Evolutionary conservation across 1,140 invertebrate genomes (phyloP), one percentile per base, ranked within the genome.

Genomic region (Diorhabda carinulata): DNA sequence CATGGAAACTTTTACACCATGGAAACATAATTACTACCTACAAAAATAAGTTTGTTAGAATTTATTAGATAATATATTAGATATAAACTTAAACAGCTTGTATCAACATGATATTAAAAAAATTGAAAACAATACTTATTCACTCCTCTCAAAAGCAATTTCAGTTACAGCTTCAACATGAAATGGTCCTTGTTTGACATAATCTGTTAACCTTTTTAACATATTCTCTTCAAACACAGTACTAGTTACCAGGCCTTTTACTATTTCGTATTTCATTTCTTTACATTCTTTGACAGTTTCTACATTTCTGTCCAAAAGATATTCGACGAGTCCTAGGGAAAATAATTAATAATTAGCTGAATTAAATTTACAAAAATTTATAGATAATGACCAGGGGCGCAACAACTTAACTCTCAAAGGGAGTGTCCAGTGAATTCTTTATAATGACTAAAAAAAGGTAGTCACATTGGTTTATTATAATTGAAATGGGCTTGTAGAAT

Each of bases 211-310:
- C 73, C 69, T 85, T 86, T 59, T 85, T 75, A 66, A 86, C 4
- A 84, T 88, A 57, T 83, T 82, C 5, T 83, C 77, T 70, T 91
- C 87, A 79, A 94, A 93, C 67, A 88, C 84, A 2, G 78, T 76
- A 56, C 89, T 89, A n/a, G 85, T 81, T 2, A 87, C 82, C 43
- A 95, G 78, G 60, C 83, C 82, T 72, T 85, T 84, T 5, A 95
- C 84, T 25, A 95, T 84, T 69, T 87, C 85, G 81, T 87, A 94
- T 77, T 94, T 95, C 0, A 82, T 78, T 75, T 91, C 89, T 77
- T 90, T 91, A 41, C 87, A 88, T 67, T 90, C 87, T 76, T 92
- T 93, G 64, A 85, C 85, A 2, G 85, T 82, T 77, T 92, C 90
- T 2, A 85, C 82, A 63, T 84, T 84, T 43, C 92, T 82, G 75